These are phyloP conservation scores for Dasysyrphus tricinctus DNA, from an alignment of 2,888 invertebrate species.

Conservation along the genomic window DNA sequence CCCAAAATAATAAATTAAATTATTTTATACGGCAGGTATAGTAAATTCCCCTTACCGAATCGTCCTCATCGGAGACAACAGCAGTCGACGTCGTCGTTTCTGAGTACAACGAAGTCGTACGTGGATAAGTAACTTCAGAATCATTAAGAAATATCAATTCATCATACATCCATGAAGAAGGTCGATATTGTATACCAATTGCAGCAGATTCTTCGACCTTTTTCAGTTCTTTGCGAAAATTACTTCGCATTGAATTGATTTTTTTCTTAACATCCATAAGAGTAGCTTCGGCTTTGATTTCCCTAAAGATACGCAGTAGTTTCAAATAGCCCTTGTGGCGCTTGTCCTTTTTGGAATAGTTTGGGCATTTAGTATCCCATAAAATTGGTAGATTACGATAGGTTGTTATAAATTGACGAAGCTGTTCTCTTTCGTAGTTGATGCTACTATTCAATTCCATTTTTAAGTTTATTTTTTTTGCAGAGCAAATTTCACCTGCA, in stretches of 20 bases:
- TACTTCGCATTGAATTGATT: constrained; percentile 81
- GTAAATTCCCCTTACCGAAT: constrained; percentile 16
- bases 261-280: constrained; percentile 82
- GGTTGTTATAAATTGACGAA: constrained; percentile 55
- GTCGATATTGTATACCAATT: constrained; percentile 40
- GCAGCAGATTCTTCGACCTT: constrained; percentile 52
- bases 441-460: constrained; percentile 22
- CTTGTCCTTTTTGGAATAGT: constrained; percentile 82
- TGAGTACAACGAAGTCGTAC: background rate
- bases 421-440: constrained; percentile 46
- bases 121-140: constrained; percentile 24
- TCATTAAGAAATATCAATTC: constrained; percentile 57
- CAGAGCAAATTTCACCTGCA: background rate
- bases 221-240: constrained; percentile 81
- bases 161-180: constrained; percentile 65
- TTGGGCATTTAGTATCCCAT: constrained; percentile 81
- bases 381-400: constrained; percentile 79
- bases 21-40: background rate
- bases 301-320: constrained; percentile 80
- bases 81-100: background rate
- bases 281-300: constrained; percentile 81
- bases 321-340: constrained; percentile 80
- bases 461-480: background rate
- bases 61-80: constrained; percentile 24
- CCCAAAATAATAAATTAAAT: background rate